phyloP scores from a whole-genome alignment of 2,113 vertebrate species.

The Elanoides forficatus region DNA sequence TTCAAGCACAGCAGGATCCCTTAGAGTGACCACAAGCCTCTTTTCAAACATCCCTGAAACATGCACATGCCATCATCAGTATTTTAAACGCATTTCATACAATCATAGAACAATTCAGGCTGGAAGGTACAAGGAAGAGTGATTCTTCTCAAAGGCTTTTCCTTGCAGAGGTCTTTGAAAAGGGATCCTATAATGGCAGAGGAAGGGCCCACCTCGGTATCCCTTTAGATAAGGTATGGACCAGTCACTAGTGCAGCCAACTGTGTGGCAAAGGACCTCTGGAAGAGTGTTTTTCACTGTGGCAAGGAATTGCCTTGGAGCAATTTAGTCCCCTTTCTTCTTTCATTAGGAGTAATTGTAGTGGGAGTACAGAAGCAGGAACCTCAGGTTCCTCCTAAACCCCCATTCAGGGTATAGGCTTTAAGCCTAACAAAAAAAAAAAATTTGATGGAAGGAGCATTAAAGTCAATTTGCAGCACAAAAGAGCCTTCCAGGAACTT shows the following conservation, averaged over 20 bases:
- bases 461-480: neutral
- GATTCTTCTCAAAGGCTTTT: neutral
- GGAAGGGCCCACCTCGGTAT: neutral
- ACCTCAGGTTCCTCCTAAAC: neutral
- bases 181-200: neutral
- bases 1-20: neutral
- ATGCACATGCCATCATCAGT: neutral
- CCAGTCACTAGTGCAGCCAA: neutral
- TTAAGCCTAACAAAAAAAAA: neutral
- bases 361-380: neutral
- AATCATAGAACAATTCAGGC: neutral
- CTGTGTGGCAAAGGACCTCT: neutral
- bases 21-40: neutral
- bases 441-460: neutral
- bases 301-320: neutral
- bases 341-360: neutral
- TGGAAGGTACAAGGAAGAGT: neutral
- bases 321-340: neutral
- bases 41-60: neutral
- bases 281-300: neutral
- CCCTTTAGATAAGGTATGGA: neutral
- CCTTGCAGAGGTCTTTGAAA: neutral
- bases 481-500: neutral
- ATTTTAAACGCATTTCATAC: neutral
- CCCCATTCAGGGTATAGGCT: neutral